A percentile compares a stretch with the other conserved stretches of the same genome.
phyloP scores from a whole-genome alignment of 2,888 invertebrate genomes.

The Augochlorella aurata region DNA sequence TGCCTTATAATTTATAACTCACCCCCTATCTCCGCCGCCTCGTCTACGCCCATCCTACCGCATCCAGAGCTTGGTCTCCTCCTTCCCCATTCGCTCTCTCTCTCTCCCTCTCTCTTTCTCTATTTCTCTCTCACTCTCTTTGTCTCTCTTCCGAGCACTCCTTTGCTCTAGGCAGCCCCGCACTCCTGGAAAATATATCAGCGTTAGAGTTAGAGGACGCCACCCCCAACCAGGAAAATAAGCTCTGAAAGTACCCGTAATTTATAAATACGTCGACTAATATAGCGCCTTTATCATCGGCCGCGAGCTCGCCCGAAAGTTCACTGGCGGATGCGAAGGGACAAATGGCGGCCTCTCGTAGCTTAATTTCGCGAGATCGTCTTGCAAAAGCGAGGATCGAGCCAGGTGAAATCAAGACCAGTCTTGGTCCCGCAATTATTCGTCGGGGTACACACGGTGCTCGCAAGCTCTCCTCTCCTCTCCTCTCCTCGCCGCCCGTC shows the following conservation, averaged over 20 bases:
- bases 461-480: not conserved
- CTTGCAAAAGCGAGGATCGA: conserved; percentile 18
- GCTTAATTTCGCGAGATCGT: conserved; percentile 28
- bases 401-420: conserved; percentile 15
- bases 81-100: conserved; percentile 36
- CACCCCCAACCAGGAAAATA: conserved; percentile 66
- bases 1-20: conserved; percentile 82
- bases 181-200: conserved; percentile 76
- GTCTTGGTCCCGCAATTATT: conserved; percentile 38
- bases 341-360: not conserved
- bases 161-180: conserved; percentile 21
- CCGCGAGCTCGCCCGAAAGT: not conserved
- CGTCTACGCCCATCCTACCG: conserved; percentile 59
- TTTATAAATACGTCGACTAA: conserved; percentile 77
- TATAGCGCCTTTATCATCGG: conserved; percentile 61
- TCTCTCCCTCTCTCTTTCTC: conserved; percentile 41
- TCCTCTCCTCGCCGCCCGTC: not conserved
- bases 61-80: conserved; percentile 57
- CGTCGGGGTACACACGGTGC: conserved; percentile 34
- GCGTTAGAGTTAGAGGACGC: conserved; percentile 78
- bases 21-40: conserved; percentile 60
- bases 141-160: conserved; percentile 41
- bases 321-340: not conserved
- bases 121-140: not conserved
- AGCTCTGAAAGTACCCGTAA: conserved; percentile 69